Evolutionary conservation across 2,888 invertebrate species (phyloP).

Genomic region (Hypolimnas misippus): DNA sequence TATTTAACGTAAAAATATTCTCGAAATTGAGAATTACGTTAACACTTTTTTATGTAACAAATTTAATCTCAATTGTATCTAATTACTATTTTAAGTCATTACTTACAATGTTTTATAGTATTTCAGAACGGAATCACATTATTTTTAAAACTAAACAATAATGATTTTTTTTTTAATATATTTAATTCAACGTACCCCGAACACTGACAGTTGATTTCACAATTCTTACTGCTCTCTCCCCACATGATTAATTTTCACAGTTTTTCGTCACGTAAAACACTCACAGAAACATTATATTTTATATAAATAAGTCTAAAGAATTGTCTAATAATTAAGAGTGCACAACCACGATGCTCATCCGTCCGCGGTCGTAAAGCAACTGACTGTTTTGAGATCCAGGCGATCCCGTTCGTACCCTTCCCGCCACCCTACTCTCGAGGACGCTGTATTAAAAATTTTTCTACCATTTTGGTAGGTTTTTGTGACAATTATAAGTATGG

Average conservation of each 20-base stretch:
- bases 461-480: conserved; percentile 60
- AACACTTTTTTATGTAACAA: no score
- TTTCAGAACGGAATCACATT: no score
- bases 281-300: conserved; percentile 34
- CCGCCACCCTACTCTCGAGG: conserved; percentile 55
- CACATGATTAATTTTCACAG: conserved; percentile 61
- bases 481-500: neutral
- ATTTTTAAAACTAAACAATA: no score
- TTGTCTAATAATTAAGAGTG: neutral
- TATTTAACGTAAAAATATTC: no score
- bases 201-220: conserved; percentile 75
- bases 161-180: no score
- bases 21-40: no score
- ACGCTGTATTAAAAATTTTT: conserved; percentile 45
- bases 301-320: conserved; percentile 1
- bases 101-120: no score
- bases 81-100: no score
- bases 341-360: neutral
- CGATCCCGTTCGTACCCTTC: conserved; percentile 39
- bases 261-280: conserved; percentile 21
- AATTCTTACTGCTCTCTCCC: conserved; percentile 70
- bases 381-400: conserved; percentile 23
- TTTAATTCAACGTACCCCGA: conserved; percentile 79
- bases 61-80: no score
- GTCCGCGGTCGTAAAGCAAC: conserved; percentile 32